Evolutionary conservation across 2,888 invertebrate genomes (phyloP).

Genomic region (Axea sp.): DNA sequence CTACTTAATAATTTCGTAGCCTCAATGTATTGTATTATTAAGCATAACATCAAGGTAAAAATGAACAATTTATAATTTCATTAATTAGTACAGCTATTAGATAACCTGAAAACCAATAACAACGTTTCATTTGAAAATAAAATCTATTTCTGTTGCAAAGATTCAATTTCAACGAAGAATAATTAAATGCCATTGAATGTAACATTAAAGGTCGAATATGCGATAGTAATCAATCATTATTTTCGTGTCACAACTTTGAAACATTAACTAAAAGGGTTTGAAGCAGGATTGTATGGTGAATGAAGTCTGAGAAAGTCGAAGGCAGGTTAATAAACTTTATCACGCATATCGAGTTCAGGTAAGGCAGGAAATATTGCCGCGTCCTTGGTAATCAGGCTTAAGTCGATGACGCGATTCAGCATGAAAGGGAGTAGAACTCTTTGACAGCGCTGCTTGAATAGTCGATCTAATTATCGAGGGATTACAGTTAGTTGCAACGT

Average conservation of each 20-base stretch:
- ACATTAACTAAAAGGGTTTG: slow-evolving; percentile 48
- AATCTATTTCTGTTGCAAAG: background rate
- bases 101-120: no score
- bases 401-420: slow-evolving; percentile 69
- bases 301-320: slow-evolving; percentile 56
- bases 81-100: no score
- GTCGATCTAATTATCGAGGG: slow-evolving; percentile 68
- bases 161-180: slow-evolving; percentile 14
- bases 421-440: slow-evolving; percentile 69
- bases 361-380: slow-evolving; percentile 66
- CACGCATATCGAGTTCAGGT: slow-evolving; percentile 67
- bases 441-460: slow-evolving; percentile 66
- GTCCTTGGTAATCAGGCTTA: slow-evolving; percentile 70
- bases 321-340: slow-evolving; percentile 69
- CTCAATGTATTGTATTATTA: no score
- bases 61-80: no score
- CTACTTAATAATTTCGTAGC: no score
- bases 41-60: no score
- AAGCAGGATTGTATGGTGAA: slow-evolving; percentile 39
- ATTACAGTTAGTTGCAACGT: slow-evolving; percentile 62
- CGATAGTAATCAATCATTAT: slow-evolving; percentile 57
- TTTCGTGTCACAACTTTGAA: slow-evolving; percentile 56
- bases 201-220: slow-evolving; percentile 33
- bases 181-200: slow-evolving; percentile 44
- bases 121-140: no score